Percentiles rank a stretch among this genome's conserved stretches.
Conservation (phyloP, 2,113 vertebrate genomes). For the Pimephales promelas region DNA sequence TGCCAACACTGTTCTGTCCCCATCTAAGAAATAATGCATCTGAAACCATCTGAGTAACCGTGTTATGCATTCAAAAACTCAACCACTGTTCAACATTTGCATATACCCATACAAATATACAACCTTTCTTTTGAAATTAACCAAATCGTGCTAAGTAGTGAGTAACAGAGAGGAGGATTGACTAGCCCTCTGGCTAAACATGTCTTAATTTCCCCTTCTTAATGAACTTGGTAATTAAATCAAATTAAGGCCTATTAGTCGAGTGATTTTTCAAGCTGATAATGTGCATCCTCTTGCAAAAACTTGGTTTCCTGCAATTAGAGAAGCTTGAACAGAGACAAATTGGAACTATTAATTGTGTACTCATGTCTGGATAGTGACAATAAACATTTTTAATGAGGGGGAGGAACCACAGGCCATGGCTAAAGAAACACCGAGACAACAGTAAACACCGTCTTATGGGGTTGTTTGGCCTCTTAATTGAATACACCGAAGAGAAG, state of each 20-base stretch:
- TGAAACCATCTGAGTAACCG: not conserved
- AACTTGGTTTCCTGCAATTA: constrained; percentile 58
- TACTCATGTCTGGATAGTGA: constrained; percentile 51
- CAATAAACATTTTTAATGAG: constrained; percentile 38
- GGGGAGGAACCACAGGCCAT: not conserved
- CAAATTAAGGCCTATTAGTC: constrained; percentile 69
- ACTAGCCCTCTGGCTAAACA: constrained; percentile 61
- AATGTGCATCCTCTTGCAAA: constrained; percentile 63
- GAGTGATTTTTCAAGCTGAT: constrained; percentile 62
- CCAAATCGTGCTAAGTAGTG: constrained; percentile 29
- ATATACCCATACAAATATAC: not conserved
- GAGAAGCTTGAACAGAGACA: constrained; percentile 58
- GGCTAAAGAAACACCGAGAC: not conserved
- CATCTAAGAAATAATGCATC: not conserved
- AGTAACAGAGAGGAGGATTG: constrained; percentile 41
- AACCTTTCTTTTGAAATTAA: not conserved
- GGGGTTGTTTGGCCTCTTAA: not conserved
- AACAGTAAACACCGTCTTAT: not conserved
- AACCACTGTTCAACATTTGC: not conserved
- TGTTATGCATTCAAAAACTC: constrained; percentile 3
- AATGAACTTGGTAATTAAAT: constrained; percentile 69
- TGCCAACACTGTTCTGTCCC: not conserved
- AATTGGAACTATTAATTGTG: constrained; percentile 63
- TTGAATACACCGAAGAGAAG: not conserved
- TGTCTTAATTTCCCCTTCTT: constrained; percentile 58